Percentiles rank a stretch among this genome's conserved stretches.
Conservation (phyloP, 2,888 invertebrate species). For the Lasioglossum oenotherae region DNA sequence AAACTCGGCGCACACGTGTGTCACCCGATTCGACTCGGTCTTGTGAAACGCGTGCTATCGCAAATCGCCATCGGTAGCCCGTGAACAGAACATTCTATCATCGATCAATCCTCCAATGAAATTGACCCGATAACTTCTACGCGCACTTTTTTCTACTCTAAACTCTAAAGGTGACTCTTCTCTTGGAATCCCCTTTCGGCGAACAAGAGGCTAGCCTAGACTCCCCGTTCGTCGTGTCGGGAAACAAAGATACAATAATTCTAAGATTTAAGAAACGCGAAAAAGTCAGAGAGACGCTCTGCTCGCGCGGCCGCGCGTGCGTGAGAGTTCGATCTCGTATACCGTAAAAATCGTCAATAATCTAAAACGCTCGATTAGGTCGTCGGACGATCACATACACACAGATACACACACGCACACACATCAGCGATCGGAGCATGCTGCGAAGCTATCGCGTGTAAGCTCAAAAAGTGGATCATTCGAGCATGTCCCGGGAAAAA, state of each 20-base stretch:
- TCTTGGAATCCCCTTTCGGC: not conserved
- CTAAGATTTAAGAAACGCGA: not conserved
- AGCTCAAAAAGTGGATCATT: slow-evolving; percentile 11
- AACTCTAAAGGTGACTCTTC: slow-evolving; percentile 17
- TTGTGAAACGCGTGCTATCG: slow-evolving; percentile 29
- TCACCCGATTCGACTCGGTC: slow-evolving; percentile 28
- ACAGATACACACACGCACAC: not conserved
- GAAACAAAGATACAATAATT: slow-evolving; percentile 28
- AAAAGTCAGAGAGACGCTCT: slow-evolving; percentile 21
- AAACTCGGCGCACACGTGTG: not conserved
- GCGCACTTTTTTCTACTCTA: slow-evolving; percentile 58
- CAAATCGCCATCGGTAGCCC: slow-evolving; percentile 34
- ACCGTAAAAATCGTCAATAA: slow-evolving; percentile 46
- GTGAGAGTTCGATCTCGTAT: slow-evolving; percentile 22
- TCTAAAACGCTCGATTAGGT: slow-evolving; percentile 21
- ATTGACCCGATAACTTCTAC: slow-evolving; percentile 33
- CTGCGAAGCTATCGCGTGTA: slow-evolving; percentile 6
- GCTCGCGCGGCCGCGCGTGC: not conserved
- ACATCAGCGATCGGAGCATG: not conserved
- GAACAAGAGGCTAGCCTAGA: not conserved
- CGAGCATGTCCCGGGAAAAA: not conserved
- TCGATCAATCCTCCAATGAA: slow-evolving; percentile 28
- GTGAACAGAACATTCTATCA: slow-evolving; percentile 13
- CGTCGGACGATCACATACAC: not conserved
- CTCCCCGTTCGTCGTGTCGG: not conserved